phyloP scores from a whole-genome alignment of 2,888 invertebrate species.

The Leptopilina syphax region DNA sequence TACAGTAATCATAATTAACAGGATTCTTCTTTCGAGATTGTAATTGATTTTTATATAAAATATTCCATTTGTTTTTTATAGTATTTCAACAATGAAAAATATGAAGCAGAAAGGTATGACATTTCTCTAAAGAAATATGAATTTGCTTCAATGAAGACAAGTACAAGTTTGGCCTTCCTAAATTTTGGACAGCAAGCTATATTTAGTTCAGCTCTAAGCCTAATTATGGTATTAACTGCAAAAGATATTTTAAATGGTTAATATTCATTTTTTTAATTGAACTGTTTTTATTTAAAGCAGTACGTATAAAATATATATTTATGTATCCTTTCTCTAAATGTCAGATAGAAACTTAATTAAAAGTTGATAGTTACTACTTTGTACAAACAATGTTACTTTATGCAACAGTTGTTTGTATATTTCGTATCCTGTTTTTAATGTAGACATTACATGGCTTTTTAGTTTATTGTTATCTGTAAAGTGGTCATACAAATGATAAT shows the following conservation, averaged over 20 bases:
- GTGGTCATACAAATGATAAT: too few species aligned
- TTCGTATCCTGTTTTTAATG: too few species aligned
- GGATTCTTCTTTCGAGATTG: too few species aligned
- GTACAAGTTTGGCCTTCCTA: conserved; percentile 92
- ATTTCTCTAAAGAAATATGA: conserved; percentile 91
- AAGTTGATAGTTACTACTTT: too few species aligned
- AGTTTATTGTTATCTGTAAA: too few species aligned
- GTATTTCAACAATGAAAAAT: conserved; percentile 99
- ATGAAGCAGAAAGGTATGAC: conserved; percentile 95
- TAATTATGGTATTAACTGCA: conserved; percentile 96
- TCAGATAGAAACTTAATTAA: too few species aligned
- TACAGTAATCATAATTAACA: too few species aligned
- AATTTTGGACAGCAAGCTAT: conserved; percentile 99
- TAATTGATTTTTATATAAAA: neutral
- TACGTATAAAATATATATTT: too few species aligned
- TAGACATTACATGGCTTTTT: too few species aligned
- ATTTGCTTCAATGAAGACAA: conserved; percentile 94
- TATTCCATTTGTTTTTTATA: conserved; percentile 71
- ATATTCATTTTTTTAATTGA: conserved; percentile 30
- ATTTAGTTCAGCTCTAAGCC: conserved; percentile 93
- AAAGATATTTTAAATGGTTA: conserved; percentile 90
- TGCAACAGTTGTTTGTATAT: too few species aligned
- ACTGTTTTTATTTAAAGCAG: neutral
- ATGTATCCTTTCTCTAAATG: too few species aligned
- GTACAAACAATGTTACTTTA: too few species aligned